A percentile compares a stretch with the other conserved stretches of the same genome.
Evolutionary conservation across 2,888 invertebrate species (phyloP).

Genomic region (Rhingia campestris): DNA sequence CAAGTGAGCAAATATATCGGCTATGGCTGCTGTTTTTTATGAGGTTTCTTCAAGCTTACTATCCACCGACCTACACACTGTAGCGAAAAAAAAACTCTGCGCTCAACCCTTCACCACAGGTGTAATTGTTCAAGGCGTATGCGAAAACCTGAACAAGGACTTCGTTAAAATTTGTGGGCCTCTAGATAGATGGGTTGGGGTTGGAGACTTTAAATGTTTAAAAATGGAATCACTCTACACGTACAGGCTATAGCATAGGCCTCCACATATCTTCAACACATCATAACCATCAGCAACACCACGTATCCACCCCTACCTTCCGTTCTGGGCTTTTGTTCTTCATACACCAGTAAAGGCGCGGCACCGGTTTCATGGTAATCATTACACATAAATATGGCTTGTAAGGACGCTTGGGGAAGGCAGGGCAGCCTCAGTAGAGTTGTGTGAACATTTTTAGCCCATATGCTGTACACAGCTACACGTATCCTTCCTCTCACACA

Average conservation of each 20-base stretch:
- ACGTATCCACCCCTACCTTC: not conserved
- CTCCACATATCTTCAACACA: slow-evolving; percentile 17
- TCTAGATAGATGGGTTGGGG: not conserved
- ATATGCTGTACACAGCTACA: slow-evolving; percentile 36
- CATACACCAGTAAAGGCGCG: slow-evolving; percentile 3
- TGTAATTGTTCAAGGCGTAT: slow-evolving; percentile 59
- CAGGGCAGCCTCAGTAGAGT: slow-evolving; percentile 25
- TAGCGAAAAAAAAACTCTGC: slow-evolving; percentile 8
- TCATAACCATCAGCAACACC: slow-evolving; percentile 18
- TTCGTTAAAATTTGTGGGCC: slow-evolving; percentile 21
- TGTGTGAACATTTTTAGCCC: slow-evolving; percentile 48
- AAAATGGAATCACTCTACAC: slow-evolving; percentile 46
- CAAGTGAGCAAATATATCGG: slow-evolving; percentile 18
- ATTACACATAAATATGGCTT: slow-evolving; percentile 52
- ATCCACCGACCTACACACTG: not conserved
- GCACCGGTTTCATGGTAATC: slow-evolving; percentile 57
- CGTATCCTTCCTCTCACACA: slow-evolving; percentile 21
- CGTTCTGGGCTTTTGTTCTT: slow-evolving; percentile 41
- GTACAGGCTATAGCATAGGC: slow-evolving; percentile 18
- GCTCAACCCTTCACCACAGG: slow-evolving; percentile 51
- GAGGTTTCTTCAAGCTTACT: slow-evolving; percentile 6
- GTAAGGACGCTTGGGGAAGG: slow-evolving; percentile 2
- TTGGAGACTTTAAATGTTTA: slow-evolving; percentile 41
- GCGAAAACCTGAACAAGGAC: slow-evolving; percentile 20
- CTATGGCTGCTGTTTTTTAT: not conserved